Evolutionary conservation across 2,888 invertebrate species (phyloP).

Genomic region (Agrochola macilenta): DNA sequence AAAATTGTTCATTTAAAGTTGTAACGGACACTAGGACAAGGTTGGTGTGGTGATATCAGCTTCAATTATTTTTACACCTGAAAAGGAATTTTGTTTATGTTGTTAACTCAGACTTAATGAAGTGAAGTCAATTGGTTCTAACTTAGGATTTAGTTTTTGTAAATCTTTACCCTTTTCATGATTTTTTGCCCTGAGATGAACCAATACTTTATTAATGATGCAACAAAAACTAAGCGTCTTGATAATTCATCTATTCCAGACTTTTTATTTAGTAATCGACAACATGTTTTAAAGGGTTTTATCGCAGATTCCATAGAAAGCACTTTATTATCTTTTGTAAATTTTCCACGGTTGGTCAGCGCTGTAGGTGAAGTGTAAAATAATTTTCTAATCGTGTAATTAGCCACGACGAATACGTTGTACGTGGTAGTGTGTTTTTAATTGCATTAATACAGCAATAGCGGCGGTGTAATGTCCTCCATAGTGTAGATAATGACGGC

Average conservation of each 20-base stretch:
- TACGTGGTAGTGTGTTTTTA: conserved; percentile 67
- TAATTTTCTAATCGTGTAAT: conserved; percentile 71
- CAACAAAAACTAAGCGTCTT: conserved; percentile 57
- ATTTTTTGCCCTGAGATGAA: conserved; percentile 49
- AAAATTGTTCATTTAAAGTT: conserved; percentile 47
- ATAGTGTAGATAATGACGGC: conserved; percentile 71
- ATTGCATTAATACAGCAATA: conserved; percentile 73
- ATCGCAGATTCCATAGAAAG: conserved; percentile 44
- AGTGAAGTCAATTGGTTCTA: conserved; percentile 27
- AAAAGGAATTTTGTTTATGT: background rate
- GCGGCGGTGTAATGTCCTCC: conserved; percentile 67
- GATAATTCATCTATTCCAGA: conserved; percentile 36
- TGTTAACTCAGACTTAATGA: conserved; percentile 19
- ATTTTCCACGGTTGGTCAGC: conserved; percentile 60
- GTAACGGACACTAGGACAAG: conserved; percentile 9
- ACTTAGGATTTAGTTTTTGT: conserved; percentile 30
- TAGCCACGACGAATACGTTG: conserved; percentile 61
- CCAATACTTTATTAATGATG: conserved; percentile 41
- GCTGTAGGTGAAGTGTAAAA: conserved; percentile 68
- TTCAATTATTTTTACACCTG: background rate
- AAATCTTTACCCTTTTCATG: conserved; percentile 46
- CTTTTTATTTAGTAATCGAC: conserved; percentile 54
- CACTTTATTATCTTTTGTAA: conserved; percentile 57
- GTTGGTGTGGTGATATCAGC: background rate
- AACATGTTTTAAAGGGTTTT: conserved; percentile 39